Conservation (phyloP, 2,797 vertebrate species). For the Orientallactaga sibirica region DNA sequence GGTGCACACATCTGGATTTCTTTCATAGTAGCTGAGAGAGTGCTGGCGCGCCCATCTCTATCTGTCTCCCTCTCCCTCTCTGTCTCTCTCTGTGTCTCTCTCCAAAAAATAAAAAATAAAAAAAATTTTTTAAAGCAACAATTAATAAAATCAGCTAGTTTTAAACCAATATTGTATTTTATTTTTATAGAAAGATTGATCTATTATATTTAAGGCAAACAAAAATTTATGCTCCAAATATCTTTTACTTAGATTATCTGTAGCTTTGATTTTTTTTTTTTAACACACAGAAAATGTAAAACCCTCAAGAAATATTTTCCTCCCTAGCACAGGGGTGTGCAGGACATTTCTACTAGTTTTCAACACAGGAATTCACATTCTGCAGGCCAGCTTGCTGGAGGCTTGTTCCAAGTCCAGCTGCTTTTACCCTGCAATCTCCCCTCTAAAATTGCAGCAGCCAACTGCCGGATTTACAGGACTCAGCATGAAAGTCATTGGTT, state of each 20-base stretch:
- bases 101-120: too few relatives aligned
- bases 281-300: conserved; percentile 53
- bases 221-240: conserved; percentile 50
- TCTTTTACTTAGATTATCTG: not conserved
- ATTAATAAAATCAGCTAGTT: not conserved
- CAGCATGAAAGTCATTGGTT: not conserved
- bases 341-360: not conserved
- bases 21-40: too few relatives aligned
- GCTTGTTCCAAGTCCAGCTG: not conserved
- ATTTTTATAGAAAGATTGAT: conserved; percentile 76
- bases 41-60: too few relatives aligned
- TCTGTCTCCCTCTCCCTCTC: too few relatives aligned
- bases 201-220: conserved; percentile 76
- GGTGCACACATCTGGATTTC: too few relatives aligned
- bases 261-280: conserved; percentile 23
- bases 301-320: conserved; percentile 13
- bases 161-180: not conserved
- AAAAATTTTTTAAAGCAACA: not conserved
- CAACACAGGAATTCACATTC: conserved; percentile 48
- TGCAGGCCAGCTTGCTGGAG: not conserved
- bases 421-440: not conserved
- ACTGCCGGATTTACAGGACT: conserved; percentile 23
- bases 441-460: not conserved
- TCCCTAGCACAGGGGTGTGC: not conserved
- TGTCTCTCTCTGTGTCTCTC: too few relatives aligned